phyloP scores from a whole-genome alignment of 1,140 invertebrate genomes.

The Chelonus insularis region DNA sequence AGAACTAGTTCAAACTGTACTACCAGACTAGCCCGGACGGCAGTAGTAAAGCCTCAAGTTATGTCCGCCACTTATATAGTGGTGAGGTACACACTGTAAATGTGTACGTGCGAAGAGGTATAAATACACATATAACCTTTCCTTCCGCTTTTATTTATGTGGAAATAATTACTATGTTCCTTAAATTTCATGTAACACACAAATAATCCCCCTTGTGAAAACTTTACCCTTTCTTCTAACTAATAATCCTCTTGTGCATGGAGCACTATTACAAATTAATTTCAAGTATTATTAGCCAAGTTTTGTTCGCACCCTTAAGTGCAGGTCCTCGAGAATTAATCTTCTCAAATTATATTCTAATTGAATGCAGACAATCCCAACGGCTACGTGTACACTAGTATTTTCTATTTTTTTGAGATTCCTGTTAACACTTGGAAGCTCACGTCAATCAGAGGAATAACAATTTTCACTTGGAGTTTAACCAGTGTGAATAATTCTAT shows the following conservation, averaged over 20 bases:
- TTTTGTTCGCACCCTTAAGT: no score
- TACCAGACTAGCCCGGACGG: constrained; percentile 29
- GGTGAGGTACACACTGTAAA: not conserved
- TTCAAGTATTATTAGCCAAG: not conserved
- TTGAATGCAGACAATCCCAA: no score
- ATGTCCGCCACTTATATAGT: not conserved
- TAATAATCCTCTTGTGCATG: not conserved
- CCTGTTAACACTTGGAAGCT: no score
- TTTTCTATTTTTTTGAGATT: no score
- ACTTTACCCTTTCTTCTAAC: not conserved
- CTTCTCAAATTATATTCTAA: no score
- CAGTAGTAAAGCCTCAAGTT: constrained; percentile 13
- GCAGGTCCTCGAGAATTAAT: no score
- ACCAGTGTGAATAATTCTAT: no score
- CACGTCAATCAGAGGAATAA: no score
- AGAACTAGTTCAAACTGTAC: constrained; percentile 49
- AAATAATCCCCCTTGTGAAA: constrained; percentile 18
- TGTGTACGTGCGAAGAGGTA: not conserved
- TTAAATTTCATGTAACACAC: constrained; percentile 41
- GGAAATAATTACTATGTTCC: constrained; percentile 18
- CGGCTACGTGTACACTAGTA: no score
- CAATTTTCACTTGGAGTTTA: not conserved
- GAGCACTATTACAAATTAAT: not conserved
- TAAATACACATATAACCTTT: not conserved
- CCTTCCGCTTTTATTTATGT: not conserved